These are phyloP conservation scores for Phrynosoma platyrhinos DNA, from an alignment of 2,113 vertebrate species.

Conservation along the genomic window DNA sequence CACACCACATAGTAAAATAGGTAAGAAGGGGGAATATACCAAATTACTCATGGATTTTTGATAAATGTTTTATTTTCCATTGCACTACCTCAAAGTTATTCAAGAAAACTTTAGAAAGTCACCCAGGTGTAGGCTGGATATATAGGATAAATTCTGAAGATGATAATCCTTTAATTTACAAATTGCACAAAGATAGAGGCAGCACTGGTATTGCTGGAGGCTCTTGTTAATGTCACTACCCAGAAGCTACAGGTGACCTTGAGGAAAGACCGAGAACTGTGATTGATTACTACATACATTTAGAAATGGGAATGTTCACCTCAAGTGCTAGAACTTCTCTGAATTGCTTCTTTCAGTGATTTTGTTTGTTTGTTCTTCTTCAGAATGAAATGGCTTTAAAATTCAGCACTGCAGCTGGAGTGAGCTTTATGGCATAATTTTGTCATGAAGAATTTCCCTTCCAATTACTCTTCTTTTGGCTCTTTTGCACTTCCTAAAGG, in stretches of 20 bases:
- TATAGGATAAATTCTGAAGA: background rate
- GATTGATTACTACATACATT: slow-evolving; percentile 1
- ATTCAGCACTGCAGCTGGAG: slow-evolving; percentile 1
- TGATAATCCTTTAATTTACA: slow-evolving; percentile 19
- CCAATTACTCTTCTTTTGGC: slow-evolving; percentile 25
- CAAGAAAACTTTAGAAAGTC: slow-evolving; percentile 14
- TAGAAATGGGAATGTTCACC: background rate
- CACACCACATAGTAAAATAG: background rate
- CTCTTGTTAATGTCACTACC: background rate
- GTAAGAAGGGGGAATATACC: background rate
- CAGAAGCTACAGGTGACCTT: background rate
- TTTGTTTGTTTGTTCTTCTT: slow-evolving; percentile 22
- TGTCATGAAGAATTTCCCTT: slow-evolving; percentile 23
- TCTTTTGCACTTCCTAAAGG: slow-evolving; percentile 21
- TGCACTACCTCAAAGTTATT: background rate
- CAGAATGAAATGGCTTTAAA: background rate
- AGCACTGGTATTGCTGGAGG: background rate
- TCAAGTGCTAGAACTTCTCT: background rate
- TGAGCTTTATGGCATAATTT: slow-evolving; percentile 30
- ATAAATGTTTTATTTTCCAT: background rate
- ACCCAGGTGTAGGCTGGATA: background rate
- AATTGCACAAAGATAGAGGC: background rate
- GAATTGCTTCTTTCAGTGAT: background rate
- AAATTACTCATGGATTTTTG: background rate
- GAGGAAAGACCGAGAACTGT: slow-evolving; percentile 5